Percentiles rank a stretch among this genome's conserved stretches.
These are phyloP conservation scores for Gila orcuttii DNA, from an alignment of 2,113 vertebrate species.

Conservation along the genomic window DNA sequence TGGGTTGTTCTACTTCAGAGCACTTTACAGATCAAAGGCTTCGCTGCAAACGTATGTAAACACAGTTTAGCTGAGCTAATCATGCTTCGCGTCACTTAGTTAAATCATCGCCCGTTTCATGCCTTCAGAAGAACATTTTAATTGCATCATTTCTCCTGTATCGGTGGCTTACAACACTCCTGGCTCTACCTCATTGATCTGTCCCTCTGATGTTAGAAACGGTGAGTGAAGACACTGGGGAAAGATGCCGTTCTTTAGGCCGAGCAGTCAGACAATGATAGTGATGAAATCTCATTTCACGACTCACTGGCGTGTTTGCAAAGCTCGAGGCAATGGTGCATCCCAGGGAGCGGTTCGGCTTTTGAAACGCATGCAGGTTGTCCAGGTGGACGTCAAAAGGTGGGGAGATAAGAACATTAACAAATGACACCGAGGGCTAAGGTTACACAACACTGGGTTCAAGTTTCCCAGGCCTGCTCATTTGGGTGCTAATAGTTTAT, in stretches of 20 bases:
- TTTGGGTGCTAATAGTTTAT: constrained; percentile 78
- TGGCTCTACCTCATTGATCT: constrained; percentile 71
- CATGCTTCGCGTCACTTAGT: constrained; percentile 56
- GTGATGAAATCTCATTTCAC: constrained; percentile 79
- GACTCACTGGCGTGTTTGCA: constrained; percentile 74
- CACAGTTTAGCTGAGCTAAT: constrained; percentile 63
- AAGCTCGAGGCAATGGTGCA: constrained; percentile 62
- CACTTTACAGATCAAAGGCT: constrained; percentile 64
- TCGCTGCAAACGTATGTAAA: constrained; percentile 62
- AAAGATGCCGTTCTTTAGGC: constrained; percentile 47
- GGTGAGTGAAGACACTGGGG: constrained; percentile 54
- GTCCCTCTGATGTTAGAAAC: constrained; percentile 67
- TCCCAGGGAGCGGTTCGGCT: constrained; percentile 58
- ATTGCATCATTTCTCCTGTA: constrained; percentile 68
- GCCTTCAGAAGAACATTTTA: constrained; percentile 61
- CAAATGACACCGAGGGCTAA: constrained; percentile 61
- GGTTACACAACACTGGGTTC: constrained; percentile 56
- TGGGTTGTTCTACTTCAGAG: constrained; percentile 45
- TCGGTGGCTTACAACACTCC: constrained; percentile 63
- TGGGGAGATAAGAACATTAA: constrained; percentile 58
- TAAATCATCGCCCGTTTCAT: constrained; percentile 62
- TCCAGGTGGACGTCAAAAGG: constrained; percentile 61
- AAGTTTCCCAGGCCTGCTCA: constrained; percentile 60
- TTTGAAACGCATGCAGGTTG: constrained; percentile 57
- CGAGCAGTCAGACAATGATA: constrained; percentile 65